A percentile compares a stretch with the other conserved stretches of the same genome.
phyloP scores from a whole-genome alignment of 1,140 invertebrate genomes.

The Trachymyrmex cornetzi region DNA sequence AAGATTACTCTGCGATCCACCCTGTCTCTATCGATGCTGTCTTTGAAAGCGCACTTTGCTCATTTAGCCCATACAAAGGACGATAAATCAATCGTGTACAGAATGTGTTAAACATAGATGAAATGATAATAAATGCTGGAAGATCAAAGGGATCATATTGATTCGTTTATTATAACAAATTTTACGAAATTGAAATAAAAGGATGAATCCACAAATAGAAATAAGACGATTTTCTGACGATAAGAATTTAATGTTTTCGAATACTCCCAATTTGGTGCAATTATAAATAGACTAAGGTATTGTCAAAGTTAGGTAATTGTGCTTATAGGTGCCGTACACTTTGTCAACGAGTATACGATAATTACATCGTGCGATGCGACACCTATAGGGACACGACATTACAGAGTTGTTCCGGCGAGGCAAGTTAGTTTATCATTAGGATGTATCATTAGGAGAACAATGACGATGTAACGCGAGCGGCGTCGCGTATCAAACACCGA shows the following conservation, averaged over 20 bases:
- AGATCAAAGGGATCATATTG: not conserved
- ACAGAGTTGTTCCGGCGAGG: slow-evolving; percentile 34
- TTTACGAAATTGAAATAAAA: not conserved
- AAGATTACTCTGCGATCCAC: slow-evolving; percentile 49
- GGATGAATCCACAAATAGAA: not conserved
- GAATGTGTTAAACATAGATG: not conserved
- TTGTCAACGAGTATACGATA: not conserved
- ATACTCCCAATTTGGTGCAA: not conserved
- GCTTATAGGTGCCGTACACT: not conserved
- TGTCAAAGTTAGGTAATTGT: slow-evolving; percentile 19
- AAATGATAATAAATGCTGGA: not conserved
- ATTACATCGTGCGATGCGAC: slow-evolving; percentile 31
- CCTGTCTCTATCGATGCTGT: not conserved
- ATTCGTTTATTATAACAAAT: not conserved
- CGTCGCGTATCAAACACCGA: slow-evolving; percentile 50
- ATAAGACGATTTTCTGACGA: not conserved
- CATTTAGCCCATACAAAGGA: not conserved
- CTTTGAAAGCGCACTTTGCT: slow-evolving; percentile 8
- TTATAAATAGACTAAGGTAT: not conserved
- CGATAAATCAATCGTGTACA: slow-evolving; percentile 6
- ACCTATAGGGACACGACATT: slow-evolving; percentile 21
- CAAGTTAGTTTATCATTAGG: slow-evolving; percentile 47
- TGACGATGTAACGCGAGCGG: slow-evolving; percentile 44
- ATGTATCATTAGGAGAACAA: slow-evolving; percentile 45
- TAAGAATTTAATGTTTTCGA: not conserved